A percentile compares a stretch with the other conserved stretches of the same genome.
phyloP scores from a whole-genome alignment of 2,113 vertebrate genomes.

The Anolis sagrei region DNA sequence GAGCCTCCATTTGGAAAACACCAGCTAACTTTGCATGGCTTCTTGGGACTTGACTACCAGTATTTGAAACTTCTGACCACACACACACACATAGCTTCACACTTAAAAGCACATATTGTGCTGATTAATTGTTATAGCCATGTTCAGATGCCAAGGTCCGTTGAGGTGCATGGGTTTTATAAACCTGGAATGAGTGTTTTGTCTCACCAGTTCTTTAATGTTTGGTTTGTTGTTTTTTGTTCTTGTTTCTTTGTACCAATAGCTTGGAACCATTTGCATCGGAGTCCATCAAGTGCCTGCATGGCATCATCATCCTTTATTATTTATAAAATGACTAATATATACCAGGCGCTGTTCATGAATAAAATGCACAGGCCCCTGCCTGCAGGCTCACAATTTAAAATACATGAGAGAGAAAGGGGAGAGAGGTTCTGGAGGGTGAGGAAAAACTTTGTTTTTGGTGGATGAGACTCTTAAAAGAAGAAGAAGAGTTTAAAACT shows the following conservation, averaged over 20 bases:
- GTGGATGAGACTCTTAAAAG: not conserved
- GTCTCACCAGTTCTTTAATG: not conserved
- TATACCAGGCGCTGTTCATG: conserved; percentile 10
- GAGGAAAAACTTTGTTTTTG: not conserved
- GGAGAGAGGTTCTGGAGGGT: not conserved
- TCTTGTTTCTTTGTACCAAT: not conserved
- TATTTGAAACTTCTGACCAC: not conserved
- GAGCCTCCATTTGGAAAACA: not conserved
- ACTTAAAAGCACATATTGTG: not conserved
- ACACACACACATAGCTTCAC: not conserved
- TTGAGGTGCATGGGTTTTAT: not conserved
- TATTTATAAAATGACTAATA: conserved; percentile 24
- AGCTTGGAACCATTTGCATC: not conserved
- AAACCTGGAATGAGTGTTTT: not conserved
- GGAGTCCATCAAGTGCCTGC: not conserved
- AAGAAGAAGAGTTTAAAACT: conserved; percentile 17
- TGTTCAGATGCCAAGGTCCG: not conserved
- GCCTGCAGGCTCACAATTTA: conserved; percentile 8
- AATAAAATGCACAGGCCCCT: conserved; percentile 19
- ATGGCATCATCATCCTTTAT: conserved; percentile 11
- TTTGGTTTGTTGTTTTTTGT: not conserved
- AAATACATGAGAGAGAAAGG: conserved; percentile 12
- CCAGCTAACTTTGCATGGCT: not conserved
- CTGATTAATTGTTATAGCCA: not conserved
- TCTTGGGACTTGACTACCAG: not conserved